Evolutionary conservation across 2,797 vertebrate genomes (phyloP).

Genomic region (Chelon labrosus): DNA sequence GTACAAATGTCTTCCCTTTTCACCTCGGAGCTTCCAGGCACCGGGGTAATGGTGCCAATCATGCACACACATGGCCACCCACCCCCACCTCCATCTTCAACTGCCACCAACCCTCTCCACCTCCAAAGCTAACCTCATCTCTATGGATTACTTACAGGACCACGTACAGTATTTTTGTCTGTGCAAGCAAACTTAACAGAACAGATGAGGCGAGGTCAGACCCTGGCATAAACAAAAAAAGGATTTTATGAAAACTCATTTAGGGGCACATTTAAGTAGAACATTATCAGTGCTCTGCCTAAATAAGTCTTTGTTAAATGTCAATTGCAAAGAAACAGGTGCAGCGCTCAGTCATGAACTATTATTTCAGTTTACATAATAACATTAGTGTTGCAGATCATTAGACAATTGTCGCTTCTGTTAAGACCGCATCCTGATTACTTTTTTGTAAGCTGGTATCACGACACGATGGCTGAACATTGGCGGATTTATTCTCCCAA

Average conservation of each 20-base stretch:
- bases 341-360: constrained; percentile 27
- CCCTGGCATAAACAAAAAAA: constrained; percentile 42
- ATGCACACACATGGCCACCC: constrained; percentile 41
- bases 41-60: constrained; percentile 78
- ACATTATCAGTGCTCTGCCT: neutral
- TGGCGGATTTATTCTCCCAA: neutral
- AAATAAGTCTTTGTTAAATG: constrained; percentile 51
- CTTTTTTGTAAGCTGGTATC: constrained; percentile 12
- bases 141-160: constrained; percentile 25
- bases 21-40: constrained; percentile 70
- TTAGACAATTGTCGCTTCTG: constrained; percentile 7
- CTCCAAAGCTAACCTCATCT: constrained; percentile 58
- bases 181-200: constrained; percentile 28
- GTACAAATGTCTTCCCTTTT: constrained; percentile 79
- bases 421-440: constrained; percentile 14
- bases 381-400: constrained; percentile 25
- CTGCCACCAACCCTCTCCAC: constrained; percentile 54
- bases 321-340: constrained; percentile 38
- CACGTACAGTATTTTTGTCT: constrained; percentile 50
- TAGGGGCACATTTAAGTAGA: constrained; percentile 31
- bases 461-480: neutral
- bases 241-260: constrained; percentile 57
- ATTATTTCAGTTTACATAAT: constrained; percentile 49
- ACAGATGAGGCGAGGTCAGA: constrained; percentile 50
- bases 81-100: constrained; percentile 55